Evolutionary conservation across 2,797 vertebrate genomes (phyloP).

Genomic region (Sebastes variabilis): DNA sequence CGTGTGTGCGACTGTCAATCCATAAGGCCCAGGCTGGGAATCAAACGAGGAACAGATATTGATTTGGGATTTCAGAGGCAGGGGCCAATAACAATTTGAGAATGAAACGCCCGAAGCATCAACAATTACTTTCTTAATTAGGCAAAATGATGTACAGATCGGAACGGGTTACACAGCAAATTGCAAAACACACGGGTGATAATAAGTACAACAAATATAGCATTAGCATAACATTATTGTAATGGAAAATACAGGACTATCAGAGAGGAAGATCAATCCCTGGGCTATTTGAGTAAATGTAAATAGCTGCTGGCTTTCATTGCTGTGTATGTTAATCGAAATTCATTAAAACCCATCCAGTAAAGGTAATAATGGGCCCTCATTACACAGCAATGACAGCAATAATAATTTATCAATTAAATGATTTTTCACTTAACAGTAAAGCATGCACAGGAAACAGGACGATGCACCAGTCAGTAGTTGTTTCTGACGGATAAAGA

Average conservation of each 20-base stretch:
- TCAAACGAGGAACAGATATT: slow-evolving; percentile 60
- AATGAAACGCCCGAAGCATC: slow-evolving; percentile 52
- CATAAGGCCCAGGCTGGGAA: slow-evolving; percentile 36
- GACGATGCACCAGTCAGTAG: not conserved
- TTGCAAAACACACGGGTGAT: slow-evolving; percentile 1
- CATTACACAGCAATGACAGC: not conserved
- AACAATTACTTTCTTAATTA: slow-evolving; percentile 60
- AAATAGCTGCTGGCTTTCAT: not conserved
- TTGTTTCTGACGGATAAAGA: not conserved
- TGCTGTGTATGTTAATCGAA: not conserved
- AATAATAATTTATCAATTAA: not conserved
- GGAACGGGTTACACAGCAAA: not conserved
- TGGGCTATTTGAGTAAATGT: not conserved
- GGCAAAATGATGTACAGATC: slow-evolving; percentile 15
- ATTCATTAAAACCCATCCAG: not conserved
- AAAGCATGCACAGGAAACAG: not conserved
- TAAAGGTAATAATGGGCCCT: not conserved
- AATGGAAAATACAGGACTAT: not conserved
- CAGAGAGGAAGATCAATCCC: not conserved
- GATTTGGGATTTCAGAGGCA: slow-evolving; percentile 66
- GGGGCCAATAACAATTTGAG: slow-evolving; percentile 42
- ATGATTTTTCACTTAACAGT: not conserved
- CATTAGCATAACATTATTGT: not conserved
- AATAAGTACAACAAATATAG: not conserved
- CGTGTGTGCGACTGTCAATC: slow-evolving; percentile 26